Percentiles rank a stretch among this genome's conserved stretches.
These are phyloP conservation scores for Mamestra brassicae DNA, from an alignment of 2,888 invertebrate species.

Conservation along the genomic window DNA sequence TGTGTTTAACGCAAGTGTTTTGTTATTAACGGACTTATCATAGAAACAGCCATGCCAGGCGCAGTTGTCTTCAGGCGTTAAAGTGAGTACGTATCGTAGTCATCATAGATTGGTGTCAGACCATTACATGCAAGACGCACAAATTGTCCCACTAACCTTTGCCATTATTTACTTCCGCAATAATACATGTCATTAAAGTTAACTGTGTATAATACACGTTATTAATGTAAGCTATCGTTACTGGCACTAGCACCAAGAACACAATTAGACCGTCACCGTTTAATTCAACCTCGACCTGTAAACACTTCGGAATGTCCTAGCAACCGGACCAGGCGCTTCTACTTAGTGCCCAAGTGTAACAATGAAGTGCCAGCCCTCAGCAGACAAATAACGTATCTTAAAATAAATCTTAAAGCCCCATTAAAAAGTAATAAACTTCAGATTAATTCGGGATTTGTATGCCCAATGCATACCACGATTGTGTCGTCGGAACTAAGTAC, in stretches of 20 bases:
- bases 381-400: constrained; percentile 26
- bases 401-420: constrained; percentile 39
- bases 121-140: constrained; percentile 12
- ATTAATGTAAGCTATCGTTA: constrained; percentile 28
- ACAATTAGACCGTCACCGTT: constrained; percentile 40
- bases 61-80: constrained; percentile 15
- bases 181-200: constrained; percentile 41
- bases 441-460: constrained; percentile 53
- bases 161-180: constrained; percentile 46
- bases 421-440: constrained; percentile 55
- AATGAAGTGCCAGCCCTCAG: constrained; percentile 8
- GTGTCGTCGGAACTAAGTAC: constrained; percentile 37
- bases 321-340: constrained; percentile 3
- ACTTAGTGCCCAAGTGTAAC: constrained; percentile 13
- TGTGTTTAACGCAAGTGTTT: constrained; percentile 30
- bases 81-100: constrained; percentile 19
- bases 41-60: constrained; percentile 10
- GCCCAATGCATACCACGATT: constrained; percentile 23
- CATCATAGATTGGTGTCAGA: constrained; percentile 5
- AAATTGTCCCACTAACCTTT: constrained; percentile 59
- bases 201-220: constrained; percentile 28
- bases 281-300: constrained; percentile 50
- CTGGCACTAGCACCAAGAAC: constrained; percentile 41
- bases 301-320: constrained; percentile 20
- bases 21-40: constrained; percentile 11